These are phyloP conservation scores for Chloroclystis v-ata DNA, from an alignment of 2,888 invertebrate genomes.

Conservation along the genomic window DNA sequence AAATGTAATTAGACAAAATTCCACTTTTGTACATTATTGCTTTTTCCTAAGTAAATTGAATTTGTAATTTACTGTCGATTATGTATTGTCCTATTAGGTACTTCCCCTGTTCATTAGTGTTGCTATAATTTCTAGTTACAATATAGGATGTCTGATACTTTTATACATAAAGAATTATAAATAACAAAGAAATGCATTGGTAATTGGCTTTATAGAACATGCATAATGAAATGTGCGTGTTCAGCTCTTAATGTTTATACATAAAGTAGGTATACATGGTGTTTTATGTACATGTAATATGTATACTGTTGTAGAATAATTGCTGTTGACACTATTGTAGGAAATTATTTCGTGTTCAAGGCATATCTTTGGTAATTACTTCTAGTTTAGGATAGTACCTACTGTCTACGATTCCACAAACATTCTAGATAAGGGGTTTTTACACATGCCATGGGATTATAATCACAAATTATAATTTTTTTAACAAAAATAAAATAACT, in stretches of 20 bases:
- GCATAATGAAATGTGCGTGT: slow-evolving; percentile 61
- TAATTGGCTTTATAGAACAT: slow-evolving; percentile 79
- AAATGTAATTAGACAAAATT: too few species aligned
- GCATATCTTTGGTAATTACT: slow-evolving; percentile 52
- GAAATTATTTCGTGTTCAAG: slow-evolving; percentile 66
- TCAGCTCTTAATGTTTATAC: slow-evolving; percentile 71
- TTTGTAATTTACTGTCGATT: too few species aligned
- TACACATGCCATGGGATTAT: background rate
- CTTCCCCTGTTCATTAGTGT: slow-evolving; percentile 20
- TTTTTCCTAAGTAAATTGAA: too few species aligned
- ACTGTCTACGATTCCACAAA: too few species aligned
- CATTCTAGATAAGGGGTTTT: background rate
- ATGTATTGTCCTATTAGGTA: background rate
- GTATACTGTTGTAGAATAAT: slow-evolving; percentile 61
- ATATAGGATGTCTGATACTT: slow-evolving; percentile 30
- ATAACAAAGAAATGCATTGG: slow-evolving; percentile 77
- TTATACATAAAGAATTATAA: slow-evolving; percentile 51
- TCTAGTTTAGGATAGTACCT: slow-evolving; percentile 33
- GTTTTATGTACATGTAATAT: slow-evolving; percentile 47
- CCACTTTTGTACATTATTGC: too few species aligned
- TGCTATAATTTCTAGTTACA: slow-evolving; percentile 27
- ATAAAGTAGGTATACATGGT: slow-evolving; percentile 51
- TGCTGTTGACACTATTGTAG: slow-evolving; percentile 58
- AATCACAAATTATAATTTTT: too few species aligned
- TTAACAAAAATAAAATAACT: too few species aligned